Evolutionary conservation across 2,797 vertebrate species (phyloP).

Genomic region (Thaleichthys pacificus): DNA sequence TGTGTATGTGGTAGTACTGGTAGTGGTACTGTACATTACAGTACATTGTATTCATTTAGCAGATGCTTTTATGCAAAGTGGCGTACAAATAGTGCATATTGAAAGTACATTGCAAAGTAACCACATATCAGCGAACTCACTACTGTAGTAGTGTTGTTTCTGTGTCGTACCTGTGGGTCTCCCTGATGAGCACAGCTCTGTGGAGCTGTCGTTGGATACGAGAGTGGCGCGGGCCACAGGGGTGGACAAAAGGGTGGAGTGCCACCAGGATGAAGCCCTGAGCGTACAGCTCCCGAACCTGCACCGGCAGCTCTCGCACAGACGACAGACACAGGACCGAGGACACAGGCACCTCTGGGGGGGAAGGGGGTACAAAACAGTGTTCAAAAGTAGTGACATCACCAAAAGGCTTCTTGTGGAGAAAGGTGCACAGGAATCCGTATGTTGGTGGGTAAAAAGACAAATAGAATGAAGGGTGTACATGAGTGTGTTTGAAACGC

Average conservation of each 20-base stretch:
- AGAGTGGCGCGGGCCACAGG: slow-evolving; percentile 79
- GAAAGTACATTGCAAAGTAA: not conserved
- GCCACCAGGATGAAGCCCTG: slow-evolving; percentile 89
- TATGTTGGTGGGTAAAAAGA: not conserved
- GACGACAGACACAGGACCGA: slow-evolving; percentile 89
- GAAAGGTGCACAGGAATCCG: not conserved
- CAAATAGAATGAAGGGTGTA: not conserved
- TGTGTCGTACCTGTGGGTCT: slow-evolving; percentile 65
- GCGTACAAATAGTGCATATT: too few relatives aligned
- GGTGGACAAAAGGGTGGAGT: slow-evolving; percentile 92
- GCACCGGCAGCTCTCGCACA: slow-evolving; percentile 85
- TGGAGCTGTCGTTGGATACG: slow-evolving; percentile 89
- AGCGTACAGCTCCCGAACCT: slow-evolving; percentile 89
- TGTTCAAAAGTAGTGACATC: not conserved
- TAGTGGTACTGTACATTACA: too few relatives aligned
- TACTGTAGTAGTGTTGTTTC: not conserved
- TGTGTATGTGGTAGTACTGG: not conserved
- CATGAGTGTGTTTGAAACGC: not conserved
- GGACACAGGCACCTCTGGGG: slow-evolving; percentile 82
- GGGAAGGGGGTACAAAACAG: not conserved
- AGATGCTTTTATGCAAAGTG: too few relatives aligned
- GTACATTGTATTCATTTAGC: too few relatives aligned
- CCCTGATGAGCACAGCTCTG: slow-evolving; percentile 89
- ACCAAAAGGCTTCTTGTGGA: not conserved
- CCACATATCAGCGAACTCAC: not conserved